A percentile compares a stretch with the other conserved stretches of the same genome.
phyloP scores from a whole-genome alignment of 2,797 vertebrate species.

The Rhinella marina region DNA sequence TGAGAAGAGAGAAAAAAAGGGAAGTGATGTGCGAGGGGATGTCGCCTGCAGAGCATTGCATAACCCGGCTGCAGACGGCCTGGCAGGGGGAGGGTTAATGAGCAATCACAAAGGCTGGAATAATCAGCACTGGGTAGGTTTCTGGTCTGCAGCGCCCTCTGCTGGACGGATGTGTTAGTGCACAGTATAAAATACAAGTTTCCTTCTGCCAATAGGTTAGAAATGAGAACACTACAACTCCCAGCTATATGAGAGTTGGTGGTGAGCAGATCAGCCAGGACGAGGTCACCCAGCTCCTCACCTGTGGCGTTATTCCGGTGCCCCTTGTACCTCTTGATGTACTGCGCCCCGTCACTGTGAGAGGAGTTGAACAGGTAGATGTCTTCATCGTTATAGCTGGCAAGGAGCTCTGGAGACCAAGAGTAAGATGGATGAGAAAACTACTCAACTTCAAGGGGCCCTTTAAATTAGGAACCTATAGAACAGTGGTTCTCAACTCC shows the following conservation, averaged over 20 bases:
- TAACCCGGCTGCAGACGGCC: neutral
- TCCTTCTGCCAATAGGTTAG: too few relatives aligned
- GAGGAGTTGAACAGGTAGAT: slow-evolving; percentile 94
- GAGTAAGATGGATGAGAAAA: neutral
- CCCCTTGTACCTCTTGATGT: slow-evolving; percentile 89
- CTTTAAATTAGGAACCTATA: neutral
- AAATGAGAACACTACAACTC: too few relatives aligned
- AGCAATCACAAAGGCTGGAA: too few relatives aligned
- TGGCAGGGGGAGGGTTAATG: neutral
- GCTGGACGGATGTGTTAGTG: neutral
- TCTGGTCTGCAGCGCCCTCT: neutral
- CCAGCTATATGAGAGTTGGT: too few relatives aligned
- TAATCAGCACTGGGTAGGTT: neutral
- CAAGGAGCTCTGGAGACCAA: slow-evolving; percentile 83
- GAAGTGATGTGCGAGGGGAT: neutral
- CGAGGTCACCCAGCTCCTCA: slow-evolving; percentile 63
- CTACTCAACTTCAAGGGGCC: too few relatives aligned
- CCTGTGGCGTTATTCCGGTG: slow-evolving; percentile 96
- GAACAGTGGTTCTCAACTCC: too few relatives aligned
- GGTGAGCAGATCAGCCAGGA: neutral
- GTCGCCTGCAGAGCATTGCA: slow-evolving; percentile 1
- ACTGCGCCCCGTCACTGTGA: slow-evolving; percentile 92
- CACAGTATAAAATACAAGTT: too few relatives aligned
- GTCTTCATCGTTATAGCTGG: slow-evolving; percentile 96
- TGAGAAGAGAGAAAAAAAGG: neutral